Percentiles rank a stretch among this genome's conserved stretches.
Evolutionary conservation across 1,140 invertebrate species (phyloP).

Genomic region (Drosophila arawakana): DNA sequence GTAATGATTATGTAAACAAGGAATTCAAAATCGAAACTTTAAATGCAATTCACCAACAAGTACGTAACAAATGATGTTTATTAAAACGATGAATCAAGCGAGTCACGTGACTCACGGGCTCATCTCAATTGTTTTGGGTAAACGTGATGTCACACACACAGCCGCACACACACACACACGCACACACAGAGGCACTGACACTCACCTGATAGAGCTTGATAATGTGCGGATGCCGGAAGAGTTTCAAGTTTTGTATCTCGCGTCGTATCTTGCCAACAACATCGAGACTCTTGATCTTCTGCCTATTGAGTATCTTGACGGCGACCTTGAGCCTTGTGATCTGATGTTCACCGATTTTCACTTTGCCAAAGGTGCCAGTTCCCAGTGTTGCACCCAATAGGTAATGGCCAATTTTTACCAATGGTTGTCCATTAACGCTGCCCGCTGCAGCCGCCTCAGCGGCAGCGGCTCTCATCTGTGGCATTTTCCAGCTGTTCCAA

Average conservation of each 20-base stretch:
- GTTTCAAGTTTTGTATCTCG: slow-evolving; percentile 99
- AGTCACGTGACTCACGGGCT: too few species aligned
- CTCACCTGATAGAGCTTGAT: slow-evolving; percentile 96
- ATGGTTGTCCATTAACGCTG: slow-evolving; percentile 85
- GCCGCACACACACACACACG: not conserved
- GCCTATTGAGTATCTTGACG: slow-evolving; percentile 99
- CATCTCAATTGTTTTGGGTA: not conserved
- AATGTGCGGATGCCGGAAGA: slow-evolving; percentile 99
- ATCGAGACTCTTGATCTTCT: slow-evolving; percentile 99
- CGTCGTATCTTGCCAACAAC: slow-evolving; percentile 99
- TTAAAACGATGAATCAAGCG: too few species aligned
- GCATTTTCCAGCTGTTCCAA: slow-evolving; percentile 48
- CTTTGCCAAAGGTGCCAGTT: slow-evolving; percentile 97
- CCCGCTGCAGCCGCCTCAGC: slow-evolving; percentile 68
- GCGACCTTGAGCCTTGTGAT: slow-evolving; percentile 99
- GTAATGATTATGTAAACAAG: not conserved
- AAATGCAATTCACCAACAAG: not conserved
- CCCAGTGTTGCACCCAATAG: slow-evolving; percentile 95
- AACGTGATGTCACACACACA: not conserved
- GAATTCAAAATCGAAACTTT: not conserved
- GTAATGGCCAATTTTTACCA: slow-evolving; percentile 97
- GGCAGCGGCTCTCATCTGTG: slow-evolving; percentile 71
- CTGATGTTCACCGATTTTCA: slow-evolving; percentile 99
- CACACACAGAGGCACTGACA: not conserved
- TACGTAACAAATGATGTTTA: too few species aligned